Evolutionary conservation across 2,797 vertebrate species (phyloP).

Genomic region (Heterohyrax brucei): DNA sequence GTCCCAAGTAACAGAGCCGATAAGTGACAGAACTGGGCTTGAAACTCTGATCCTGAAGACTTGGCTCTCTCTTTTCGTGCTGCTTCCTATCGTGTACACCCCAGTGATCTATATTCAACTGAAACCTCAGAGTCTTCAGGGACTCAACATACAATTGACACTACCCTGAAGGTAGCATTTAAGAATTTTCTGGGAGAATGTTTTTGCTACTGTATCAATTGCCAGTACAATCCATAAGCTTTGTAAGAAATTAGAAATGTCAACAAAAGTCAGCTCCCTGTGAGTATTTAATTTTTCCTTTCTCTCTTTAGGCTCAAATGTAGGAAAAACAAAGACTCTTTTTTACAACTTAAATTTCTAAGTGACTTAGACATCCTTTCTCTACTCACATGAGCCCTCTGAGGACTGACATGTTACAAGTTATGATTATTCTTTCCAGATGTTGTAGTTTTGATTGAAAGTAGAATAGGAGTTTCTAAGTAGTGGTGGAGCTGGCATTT

Average conservation of each 20-base stretch:
- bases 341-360: slow-evolving; percentile 78
- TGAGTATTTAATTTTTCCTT: neutral
- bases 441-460: slow-evolving; percentile 81
- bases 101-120: neutral
- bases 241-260: neutral
- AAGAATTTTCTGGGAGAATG: neutral
- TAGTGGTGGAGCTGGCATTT: slow-evolving; percentile 74
- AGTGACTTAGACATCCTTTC: slow-evolving; percentile 79
- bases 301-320: slow-evolving; percentile 36
- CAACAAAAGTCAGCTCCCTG: neutral
- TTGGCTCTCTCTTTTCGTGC: neutral
- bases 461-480: slow-evolving; percentile 76
- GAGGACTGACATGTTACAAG: slow-evolving; percentile 77
- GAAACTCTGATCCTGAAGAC: neutral
- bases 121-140: slow-evolving; percentile 23
- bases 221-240: neutral
- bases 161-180: neutral
- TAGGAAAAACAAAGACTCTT: neutral
- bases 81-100: neutral
- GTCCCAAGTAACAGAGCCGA: neutral
- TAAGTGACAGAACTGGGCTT: no score
- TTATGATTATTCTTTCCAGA: slow-evolving; percentile 83
- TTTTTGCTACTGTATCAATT: neutral
- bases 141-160: neutral
- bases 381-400: slow-evolving; percentile 68